A percentile compares a stretch with the other conserved stretches of the same genome.
These are phyloP conservation scores for Cephalopterus ornatus DNA, from an alignment of 2,113 vertebrate genomes.

Conservation along the genomic window DNA sequence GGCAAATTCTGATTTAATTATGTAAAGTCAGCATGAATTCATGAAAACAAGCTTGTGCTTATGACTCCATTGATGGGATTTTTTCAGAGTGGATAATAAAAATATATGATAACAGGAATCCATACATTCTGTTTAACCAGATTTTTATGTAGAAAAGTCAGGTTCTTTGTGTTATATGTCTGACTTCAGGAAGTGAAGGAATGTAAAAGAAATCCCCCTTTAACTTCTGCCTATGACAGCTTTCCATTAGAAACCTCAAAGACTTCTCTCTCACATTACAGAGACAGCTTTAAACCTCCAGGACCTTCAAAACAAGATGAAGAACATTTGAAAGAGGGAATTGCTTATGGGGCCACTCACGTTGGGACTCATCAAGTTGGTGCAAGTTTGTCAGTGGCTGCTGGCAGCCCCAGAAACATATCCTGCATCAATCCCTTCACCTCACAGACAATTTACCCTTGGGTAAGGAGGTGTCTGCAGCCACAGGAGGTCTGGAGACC, in stretches of 20 bases:
- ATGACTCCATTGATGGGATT: constrained; percentile 1
- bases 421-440: background rate
- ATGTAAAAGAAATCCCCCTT: constrained; percentile 30
- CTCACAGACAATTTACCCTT: background rate
- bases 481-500: background rate
- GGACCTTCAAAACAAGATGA: background rate
- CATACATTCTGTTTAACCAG: constrained; percentile 13
- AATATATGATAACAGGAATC: constrained; percentile 10
- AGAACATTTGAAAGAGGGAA: background rate
- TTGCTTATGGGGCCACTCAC: background rate
- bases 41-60: constrained; percentile 8
- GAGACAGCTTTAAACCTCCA: background rate
- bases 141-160: background rate
- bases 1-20: constrained; percentile 52
- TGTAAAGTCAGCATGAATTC: constrained; percentile 45
- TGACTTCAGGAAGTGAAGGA: background rate
- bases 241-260: constrained; percentile 16
- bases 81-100: constrained; percentile 12
- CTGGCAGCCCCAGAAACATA: background rate
- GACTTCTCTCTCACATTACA: background rate
- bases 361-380: background rate
- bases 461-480: background rate
- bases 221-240: background rate
- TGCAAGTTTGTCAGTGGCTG: background rate
- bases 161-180: background rate